Percentiles rank a stretch among this genome's conserved stretches.
phyloP scores from a whole-genome alignment of 2,888 invertebrate species.

The Aspidiotus rigidus region DNA sequence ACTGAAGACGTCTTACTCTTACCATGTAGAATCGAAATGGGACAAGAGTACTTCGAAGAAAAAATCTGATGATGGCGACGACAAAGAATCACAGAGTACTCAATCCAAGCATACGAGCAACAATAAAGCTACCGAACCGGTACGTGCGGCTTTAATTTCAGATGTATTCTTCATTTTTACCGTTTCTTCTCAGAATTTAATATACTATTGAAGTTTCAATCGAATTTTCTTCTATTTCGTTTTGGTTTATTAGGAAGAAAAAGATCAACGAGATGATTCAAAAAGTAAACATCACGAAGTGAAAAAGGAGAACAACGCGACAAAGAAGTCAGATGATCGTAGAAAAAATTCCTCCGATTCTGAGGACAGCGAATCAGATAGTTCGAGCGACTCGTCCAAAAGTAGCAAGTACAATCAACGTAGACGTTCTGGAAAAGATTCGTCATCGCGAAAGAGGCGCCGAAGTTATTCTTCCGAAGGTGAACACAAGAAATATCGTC shows the following conservation, averaged over 20 bases:
- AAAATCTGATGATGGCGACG: conserved; percentile 7
- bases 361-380: conserved; percentile 24
- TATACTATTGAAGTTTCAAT: background rate
- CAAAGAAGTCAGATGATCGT: background rate
- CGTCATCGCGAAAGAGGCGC: conserved; percentile 1
- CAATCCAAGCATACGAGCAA: background rate
- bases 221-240: background rate
- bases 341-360: conserved; percentile 15
- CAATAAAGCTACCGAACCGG: background rate
- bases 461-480: background rate
- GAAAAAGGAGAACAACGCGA: background rate
- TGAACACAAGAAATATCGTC: conserved; percentile 26
- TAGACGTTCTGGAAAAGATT: conserved; percentile 4
- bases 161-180: too few relatives aligned
- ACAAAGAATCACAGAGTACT: background rate
- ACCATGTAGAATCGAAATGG: conserved; percentile 26
- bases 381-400: conserved; percentile 13
- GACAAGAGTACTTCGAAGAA: background rate
- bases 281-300: background rate
- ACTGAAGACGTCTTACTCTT: conserved; percentile 14
- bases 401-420: conserved; percentile 1
- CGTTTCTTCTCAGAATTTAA: too few relatives aligned
- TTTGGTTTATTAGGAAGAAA: background rate
- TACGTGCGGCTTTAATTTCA: background rate
- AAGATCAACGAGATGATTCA: background rate